Conservation (phyloP, 2,888 invertebrate species). For the Griposia aprilina region DNA sequence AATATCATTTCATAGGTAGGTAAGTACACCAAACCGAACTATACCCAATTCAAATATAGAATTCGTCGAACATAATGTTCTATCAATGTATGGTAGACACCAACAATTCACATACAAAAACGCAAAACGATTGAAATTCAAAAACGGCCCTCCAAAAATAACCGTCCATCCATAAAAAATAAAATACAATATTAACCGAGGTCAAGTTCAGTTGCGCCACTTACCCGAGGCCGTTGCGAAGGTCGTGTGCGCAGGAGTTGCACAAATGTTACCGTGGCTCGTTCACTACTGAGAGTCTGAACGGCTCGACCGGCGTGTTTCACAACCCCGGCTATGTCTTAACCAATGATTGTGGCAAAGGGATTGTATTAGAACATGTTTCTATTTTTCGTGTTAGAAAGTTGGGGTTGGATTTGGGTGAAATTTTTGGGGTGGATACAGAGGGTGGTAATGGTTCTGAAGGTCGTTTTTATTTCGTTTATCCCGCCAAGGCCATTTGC, state of each 20-base stretch:
- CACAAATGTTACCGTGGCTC: constrained; percentile 81
- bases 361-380: constrained; percentile 72
- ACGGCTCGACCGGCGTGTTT: constrained; percentile 75
- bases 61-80: neutral
- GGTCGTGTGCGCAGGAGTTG: constrained; percentile 80
- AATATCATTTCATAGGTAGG: neutral
- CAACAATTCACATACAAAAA: neutral
- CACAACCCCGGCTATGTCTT: constrained; percentile 87
- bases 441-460: neutral
- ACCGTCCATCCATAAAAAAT: constrained; percentile 16
- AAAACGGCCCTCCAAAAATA: neutral
- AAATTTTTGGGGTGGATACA: constrained; percentile 1
- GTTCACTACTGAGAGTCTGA: constrained; percentile 83
- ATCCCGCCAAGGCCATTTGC: constrained; percentile 29
- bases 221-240: constrained; percentile 84
- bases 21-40: neutral
- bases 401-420: constrained; percentile 4
- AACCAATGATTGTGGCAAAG: constrained; percentile 84
- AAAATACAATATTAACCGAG: constrained; percentile 67
- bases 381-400: constrained; percentile 41
- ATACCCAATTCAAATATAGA: neutral
- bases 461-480: neutral
- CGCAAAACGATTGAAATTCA: constrained; percentile 2
- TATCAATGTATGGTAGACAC: no score
- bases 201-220: constrained; percentile 83